phyloP scores from a whole-genome alignment of 2,888 invertebrate species.

The Plemyria rubiginata region DNA sequence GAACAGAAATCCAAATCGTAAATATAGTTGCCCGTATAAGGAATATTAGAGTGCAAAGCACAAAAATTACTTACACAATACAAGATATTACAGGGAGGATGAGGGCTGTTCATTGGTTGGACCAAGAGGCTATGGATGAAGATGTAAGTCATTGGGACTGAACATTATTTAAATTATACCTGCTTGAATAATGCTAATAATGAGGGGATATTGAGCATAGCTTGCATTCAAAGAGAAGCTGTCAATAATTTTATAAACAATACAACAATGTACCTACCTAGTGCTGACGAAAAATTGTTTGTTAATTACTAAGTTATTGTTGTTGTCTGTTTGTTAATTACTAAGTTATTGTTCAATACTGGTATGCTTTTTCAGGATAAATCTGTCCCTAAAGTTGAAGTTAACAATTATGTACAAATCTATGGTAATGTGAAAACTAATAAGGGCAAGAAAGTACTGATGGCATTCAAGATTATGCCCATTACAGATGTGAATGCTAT shows the following conservation, averaged over 20 bases:
- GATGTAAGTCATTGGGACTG: constrained; percentile 58
- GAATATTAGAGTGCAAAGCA: constrained; percentile 78
- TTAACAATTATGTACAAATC: constrained; percentile 79
- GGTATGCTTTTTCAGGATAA: constrained; percentile 64
- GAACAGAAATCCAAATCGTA: constrained; percentile 79
- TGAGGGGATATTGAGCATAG: too few relatives aligned
- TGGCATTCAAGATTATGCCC: constrained; percentile 79
- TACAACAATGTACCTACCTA: too few relatives aligned
- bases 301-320: too few relatives aligned
- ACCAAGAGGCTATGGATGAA: constrained; percentile 79
- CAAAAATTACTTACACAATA: constrained; percentile 80
- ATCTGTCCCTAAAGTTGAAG: constrained; percentile 75
- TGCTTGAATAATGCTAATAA: too few relatives aligned
- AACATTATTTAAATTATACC: neutral
- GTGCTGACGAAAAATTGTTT: too few relatives aligned
- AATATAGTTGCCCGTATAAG: constrained; percentile 72
- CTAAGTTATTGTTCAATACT: too few relatives aligned
- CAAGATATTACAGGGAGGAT: constrained; percentile 82
- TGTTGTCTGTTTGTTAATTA: too few relatives aligned
- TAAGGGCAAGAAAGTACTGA: constrained; percentile 78
- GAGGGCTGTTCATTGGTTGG: constrained; percentile 79
- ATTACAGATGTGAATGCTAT: constrained; percentile 77
- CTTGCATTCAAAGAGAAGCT: too few relatives aligned
- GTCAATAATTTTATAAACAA: too few relatives aligned
- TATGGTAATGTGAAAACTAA: constrained; percentile 81